Evolutionary conservation across 2,888 invertebrate genomes (phyloP).

Genomic region (Cryptophagus acutangulus): DNA sequence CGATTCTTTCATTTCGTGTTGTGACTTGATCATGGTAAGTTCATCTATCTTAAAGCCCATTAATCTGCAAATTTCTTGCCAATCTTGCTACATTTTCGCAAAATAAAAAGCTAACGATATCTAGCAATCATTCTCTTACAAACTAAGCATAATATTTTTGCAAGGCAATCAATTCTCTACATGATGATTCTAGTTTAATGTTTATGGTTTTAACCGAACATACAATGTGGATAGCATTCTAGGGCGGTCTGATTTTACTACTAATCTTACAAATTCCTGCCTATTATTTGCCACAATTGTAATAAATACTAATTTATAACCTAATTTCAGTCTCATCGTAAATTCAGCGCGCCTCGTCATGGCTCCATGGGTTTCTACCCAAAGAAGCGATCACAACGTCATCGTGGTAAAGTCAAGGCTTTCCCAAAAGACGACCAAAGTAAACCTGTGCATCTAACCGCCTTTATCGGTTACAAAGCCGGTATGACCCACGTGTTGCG

Average conservation of each 20-base stretch:
- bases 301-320: slow-evolving; percentile 1
- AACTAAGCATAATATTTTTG: not conserved
- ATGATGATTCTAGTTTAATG: slow-evolving; percentile 62
- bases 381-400: slow-evolving; percentile 92
- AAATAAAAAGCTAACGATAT: no score
- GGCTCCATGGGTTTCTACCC: slow-evolving; percentile 99
- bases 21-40: slow-evolving; percentile 3
- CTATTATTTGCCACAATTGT: not conserved
- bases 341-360: slow-evolving; percentile 99
- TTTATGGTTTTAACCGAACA: slow-evolving; percentile 64
- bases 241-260: slow-evolving; percentile 67
- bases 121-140: no score
- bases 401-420: slow-evolving; percentile 98
- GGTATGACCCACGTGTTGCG: slow-evolving; percentile 99
- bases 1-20: slow-evolving; percentile 1
- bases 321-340: slow-evolving; percentile 89
- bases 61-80: no score
- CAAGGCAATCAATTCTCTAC: slow-evolving; percentile 13
- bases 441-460: slow-evolving; percentile 96
- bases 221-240: slow-evolving; percentile 60
- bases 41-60: no score
- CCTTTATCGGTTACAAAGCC: slow-evolving; percentile 97
- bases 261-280: not conserved
- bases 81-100: not conserved
- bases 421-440: slow-evolving; percentile 97